A percentile compares a stretch with the other conserved stretches of the same genome.
These are phyloP conservation scores for Aleadryas rufinucha DNA, from an alignment of 2,113 vertebrate genomes.

Conservation along the genomic window DNA sequence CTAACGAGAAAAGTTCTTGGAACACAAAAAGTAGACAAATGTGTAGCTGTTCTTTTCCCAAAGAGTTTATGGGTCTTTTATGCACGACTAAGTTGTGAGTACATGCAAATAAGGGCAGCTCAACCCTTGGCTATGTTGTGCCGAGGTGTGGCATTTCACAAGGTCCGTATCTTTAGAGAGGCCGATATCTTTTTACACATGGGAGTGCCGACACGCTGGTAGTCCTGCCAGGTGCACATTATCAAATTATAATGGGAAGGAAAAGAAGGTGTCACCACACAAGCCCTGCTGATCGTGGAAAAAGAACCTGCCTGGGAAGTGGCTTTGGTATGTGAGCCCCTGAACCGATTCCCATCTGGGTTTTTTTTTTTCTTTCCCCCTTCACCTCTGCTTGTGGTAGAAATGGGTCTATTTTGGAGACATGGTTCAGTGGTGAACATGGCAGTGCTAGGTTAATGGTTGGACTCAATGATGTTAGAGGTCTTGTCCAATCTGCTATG, in stretches of 20 bases:
- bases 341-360: background rate
- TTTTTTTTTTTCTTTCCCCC: background rate
- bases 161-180: background rate
- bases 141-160: background rate
- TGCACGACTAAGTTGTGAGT: background rate
- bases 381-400: background rate
- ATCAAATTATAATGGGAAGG: background rate
- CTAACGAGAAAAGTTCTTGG: slow-evolving; percentile 58
- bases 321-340: background rate
- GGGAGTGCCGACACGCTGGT: background rate
- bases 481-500: background rate
- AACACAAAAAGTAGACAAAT: slow-evolving; percentile 52
- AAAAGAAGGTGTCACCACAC: background rate
- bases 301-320: background rate
- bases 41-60: background rate
- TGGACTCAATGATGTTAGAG: background rate
- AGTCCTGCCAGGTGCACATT: background rate
- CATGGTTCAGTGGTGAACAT: background rate
- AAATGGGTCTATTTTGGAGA: background rate
- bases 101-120: slow-evolving; percentile 55
- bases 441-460: background rate
- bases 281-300: background rate
- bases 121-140: background rate
- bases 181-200: background rate
- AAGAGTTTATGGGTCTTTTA: slow-evolving; percentile 32